Percentiles rank a stretch among this genome's conserved stretches.
These are phyloP conservation scores for Apantesis nais DNA, from an alignment of 2,888 invertebrate species.

Conservation along the genomic window DNA sequence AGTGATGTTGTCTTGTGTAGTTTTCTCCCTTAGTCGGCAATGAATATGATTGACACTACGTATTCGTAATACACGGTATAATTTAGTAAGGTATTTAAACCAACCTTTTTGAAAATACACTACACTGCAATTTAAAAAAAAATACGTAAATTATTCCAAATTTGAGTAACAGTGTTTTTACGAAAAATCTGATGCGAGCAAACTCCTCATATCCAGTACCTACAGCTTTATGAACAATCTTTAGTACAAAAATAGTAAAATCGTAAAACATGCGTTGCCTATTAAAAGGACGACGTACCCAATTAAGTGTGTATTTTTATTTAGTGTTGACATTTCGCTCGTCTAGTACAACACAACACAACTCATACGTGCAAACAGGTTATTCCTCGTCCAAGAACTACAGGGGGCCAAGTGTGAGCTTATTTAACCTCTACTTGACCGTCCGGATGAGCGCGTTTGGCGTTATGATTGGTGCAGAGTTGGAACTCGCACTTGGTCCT, in stretches of 20 bases:
- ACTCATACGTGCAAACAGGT: neutral
- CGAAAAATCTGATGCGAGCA: neutral
- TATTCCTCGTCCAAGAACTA: neutral
- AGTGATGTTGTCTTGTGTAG: no score
- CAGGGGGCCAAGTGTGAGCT: no score
- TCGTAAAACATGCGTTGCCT: conserved; percentile 16
- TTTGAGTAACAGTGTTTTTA: neutral
- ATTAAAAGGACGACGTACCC: conserved; percentile 37
- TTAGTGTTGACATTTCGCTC: conserved; percentile 23
- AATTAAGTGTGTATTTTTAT: conserved; percentile 19
- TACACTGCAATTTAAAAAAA: neutral
- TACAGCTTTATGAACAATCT: neutral
- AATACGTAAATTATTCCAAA: neutral
- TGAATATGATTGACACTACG: no score
- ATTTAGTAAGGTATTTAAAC: no score
- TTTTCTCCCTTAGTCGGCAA: no score
- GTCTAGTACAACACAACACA: neutral
- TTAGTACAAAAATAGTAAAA: conserved; percentile 4
- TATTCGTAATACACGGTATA: no score
- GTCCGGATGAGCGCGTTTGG: no score
- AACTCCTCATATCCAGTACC: neutral
- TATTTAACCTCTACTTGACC: no score
- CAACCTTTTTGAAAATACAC: neutral
- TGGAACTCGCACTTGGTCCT: no score
- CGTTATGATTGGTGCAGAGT: no score